Percentiles rank a stretch among this genome's conserved stretches.
These are phyloP conservation scores for Minunthozetes semirufus DNA, from an alignment of 2,888 invertebrate species.

Conservation along the genomic window DNA sequence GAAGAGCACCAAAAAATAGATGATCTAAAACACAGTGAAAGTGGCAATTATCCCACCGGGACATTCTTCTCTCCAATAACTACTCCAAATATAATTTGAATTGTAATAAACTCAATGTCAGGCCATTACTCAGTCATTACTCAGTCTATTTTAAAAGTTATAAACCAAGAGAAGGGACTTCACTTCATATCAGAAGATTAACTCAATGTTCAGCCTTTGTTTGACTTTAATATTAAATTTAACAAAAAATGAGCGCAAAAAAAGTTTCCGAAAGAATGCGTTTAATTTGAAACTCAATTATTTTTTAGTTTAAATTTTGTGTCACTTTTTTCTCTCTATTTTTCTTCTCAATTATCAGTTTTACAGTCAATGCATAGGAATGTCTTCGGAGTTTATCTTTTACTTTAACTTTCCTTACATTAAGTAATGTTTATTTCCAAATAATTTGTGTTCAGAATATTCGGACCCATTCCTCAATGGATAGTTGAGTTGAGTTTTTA, in stretches of 20 bases:
- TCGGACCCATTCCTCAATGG: not conserved
- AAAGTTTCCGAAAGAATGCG: not conserved
- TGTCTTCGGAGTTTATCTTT: not conserved
- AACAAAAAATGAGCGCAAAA: not conserved
- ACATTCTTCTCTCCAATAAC: not conserved
- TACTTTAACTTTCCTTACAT: not conserved
- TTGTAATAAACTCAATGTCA: conserved; percentile 12
- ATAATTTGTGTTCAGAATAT: not conserved
- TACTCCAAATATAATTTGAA: conserved; percentile 12
- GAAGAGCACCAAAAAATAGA: conserved; percentile 9
- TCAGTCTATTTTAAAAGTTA: not conserved
- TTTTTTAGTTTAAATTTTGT: not conserved
- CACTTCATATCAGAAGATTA: not conserved
- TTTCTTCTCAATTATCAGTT: not conserved
- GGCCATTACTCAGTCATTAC: not conserved
- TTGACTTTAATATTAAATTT: not conserved
- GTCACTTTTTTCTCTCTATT: not conserved
- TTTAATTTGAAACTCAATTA: not conserved
- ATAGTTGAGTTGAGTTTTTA: not conserved
- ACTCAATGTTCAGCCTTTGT: not conserved
- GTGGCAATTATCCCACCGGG: not conserved
- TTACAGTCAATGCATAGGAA: conserved; percentile 1
- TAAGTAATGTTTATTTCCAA: not conserved
- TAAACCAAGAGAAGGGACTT: not conserved
- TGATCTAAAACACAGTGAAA: conserved; percentile 5